phyloP scores from a whole-genome alignment of 2,113 vertebrate genomes.

The Trochalopteron elliotii region DNA sequence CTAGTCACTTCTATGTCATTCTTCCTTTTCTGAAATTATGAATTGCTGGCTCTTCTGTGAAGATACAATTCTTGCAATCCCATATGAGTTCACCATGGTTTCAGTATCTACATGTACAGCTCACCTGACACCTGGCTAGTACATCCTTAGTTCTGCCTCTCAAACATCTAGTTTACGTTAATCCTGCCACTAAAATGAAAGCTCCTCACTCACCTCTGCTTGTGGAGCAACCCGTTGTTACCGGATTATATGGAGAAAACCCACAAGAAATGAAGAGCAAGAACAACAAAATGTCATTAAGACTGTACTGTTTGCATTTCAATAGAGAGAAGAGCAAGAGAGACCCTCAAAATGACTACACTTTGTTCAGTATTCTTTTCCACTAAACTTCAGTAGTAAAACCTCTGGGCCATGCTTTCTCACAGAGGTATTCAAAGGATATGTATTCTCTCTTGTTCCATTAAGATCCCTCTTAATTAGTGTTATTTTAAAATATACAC shows the following conservation, averaged over 20 bases:
- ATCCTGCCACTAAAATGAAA: not conserved
- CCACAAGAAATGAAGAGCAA: not conserved
- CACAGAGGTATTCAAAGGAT: not conserved
- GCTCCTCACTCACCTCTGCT: not conserved
- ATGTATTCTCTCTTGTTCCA: not conserved
- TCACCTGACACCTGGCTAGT: not conserved
- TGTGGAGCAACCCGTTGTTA: not conserved
- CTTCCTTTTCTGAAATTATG: not conserved
- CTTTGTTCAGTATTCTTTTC: not conserved
- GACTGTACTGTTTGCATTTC: not conserved
- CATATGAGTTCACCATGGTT: not conserved
- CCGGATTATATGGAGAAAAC: not conserved
- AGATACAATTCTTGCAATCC: not conserved
- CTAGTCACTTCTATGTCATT: not conserved
- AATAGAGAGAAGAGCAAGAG: not conserved
- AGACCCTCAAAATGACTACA: not conserved
- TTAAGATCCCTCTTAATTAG: not conserved
- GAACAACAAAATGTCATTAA: not conserved
- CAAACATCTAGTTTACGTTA: not conserved
- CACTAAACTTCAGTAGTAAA: not conserved
- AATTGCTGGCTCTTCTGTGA: not conserved
- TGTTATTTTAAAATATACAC: constrained; percentile 14
- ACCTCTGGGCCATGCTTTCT: not conserved
- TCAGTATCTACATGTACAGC: not conserved
- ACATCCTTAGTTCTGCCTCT: not conserved